Conservation (phyloP, 2,113 vertebrate species). For the Echinops telfairi region DNA sequence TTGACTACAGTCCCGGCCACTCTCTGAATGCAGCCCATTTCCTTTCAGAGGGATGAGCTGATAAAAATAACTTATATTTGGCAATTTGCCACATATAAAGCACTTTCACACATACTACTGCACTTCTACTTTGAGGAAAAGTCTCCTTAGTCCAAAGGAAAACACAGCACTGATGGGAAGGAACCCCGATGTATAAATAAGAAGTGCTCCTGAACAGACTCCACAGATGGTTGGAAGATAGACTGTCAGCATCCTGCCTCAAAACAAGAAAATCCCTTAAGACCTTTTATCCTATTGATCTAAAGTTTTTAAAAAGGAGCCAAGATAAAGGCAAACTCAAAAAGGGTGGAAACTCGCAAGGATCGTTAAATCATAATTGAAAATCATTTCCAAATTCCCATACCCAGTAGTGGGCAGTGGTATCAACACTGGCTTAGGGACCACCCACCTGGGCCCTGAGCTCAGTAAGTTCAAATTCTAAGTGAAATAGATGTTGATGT, state of each 20-base stretch:
- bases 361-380: neutral
- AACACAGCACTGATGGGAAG: neutral
- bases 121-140: neutral
- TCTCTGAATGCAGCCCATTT: neutral
- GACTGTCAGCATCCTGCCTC: neutral
- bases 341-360: neutral
- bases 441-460: neutral
- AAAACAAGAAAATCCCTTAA: neutral
- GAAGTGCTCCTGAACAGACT: neutral
- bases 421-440: neutral
- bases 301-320: neutral
- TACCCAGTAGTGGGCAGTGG: neutral
- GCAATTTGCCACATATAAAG: neutral
- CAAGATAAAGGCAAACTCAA: neutral
- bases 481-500: neutral
- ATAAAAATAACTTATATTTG: neutral
- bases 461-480: neutral
- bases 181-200: neutral
- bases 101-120: too few species aligned
- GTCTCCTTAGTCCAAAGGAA: neutral
- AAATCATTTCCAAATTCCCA: neutral
- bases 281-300: neutral
- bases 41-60: neutral
- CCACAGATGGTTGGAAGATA: neutral
- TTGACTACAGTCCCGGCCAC: fast-evolving